These are phyloP conservation scores for Plutella xylostella DNA, from an alignment of 2,888 invertebrate species.

Conservation along the genomic window DNA sequence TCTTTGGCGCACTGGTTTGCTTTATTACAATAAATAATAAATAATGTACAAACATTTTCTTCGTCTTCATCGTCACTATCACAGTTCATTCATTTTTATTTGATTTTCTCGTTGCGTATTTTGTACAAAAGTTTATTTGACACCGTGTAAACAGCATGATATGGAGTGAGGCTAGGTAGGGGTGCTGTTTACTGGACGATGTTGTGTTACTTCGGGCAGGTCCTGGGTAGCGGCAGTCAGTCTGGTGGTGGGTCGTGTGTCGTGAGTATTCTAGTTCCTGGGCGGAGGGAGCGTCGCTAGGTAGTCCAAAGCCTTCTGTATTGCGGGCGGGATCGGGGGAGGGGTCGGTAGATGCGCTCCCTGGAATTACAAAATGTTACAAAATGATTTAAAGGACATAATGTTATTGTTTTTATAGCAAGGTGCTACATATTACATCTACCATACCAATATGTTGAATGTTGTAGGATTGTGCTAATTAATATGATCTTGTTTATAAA, in stretches of 20 bases:
- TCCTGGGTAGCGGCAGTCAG: background rate
- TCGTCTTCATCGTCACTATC: constrained; percentile 46
- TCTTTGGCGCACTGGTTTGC: constrained; percentile 63
- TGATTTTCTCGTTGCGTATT: constrained; percentile 20
- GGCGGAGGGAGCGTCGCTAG: constrained; percentile 73
- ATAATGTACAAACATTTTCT: constrained; percentile 24
- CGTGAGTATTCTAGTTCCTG: background rate
- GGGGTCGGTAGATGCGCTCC: constrained; percentile 82
- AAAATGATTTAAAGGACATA: no score
- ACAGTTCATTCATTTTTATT: constrained; percentile 65
- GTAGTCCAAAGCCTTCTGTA: constrained; percentile 80
- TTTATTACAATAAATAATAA: constrained; percentile 46
- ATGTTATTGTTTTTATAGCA: no score
- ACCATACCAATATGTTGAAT: no score
- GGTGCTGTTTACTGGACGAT: background rate
- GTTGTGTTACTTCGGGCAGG: background rate
- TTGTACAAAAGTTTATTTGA: constrained; percentile 1
- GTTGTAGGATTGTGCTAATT: no score
- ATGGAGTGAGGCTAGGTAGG: background rate
- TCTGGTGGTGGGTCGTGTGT: background rate
- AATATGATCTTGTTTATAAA: no score
- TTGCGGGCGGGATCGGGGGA: constrained; percentile 81
- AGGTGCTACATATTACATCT: no score
- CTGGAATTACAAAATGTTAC: constrained; percentile 42
- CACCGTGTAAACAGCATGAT: background rate